Percentiles rank a stretch among this genome's conserved stretches.
Evolutionary conservation across 2,888 invertebrate genomes (phyloP).

Genomic region (Geophilus truncorum): DNA sequence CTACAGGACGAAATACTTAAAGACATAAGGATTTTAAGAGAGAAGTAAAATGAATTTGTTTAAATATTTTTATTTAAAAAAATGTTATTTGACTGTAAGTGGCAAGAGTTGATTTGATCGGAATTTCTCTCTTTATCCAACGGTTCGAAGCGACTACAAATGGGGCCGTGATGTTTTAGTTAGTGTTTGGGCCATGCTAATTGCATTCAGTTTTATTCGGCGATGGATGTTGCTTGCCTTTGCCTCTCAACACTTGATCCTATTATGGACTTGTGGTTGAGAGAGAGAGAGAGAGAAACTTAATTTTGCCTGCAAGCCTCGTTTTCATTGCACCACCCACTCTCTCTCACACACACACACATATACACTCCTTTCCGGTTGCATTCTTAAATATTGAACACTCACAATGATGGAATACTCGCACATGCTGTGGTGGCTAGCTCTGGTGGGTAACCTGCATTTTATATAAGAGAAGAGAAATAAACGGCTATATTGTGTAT

Average conservation of each 20-base stretch:
- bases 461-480: too few relatives aligned
- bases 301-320: not conserved
- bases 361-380: not conserved
- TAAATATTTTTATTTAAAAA: too few relatives aligned
- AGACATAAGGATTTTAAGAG: too few relatives aligned
- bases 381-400: not conserved
- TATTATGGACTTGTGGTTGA: not conserved
- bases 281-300: not conserved
- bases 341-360: too few relatives aligned
- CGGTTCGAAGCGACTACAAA: not conserved
- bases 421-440: too few relatives aligned
- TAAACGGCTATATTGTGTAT: too few relatives aligned
- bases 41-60: too few relatives aligned
- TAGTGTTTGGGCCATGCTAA: not conserved
- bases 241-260: not conserved
- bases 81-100: too few relatives aligned
- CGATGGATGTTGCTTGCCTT: not conserved
- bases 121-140: not conserved
- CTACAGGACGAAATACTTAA: too few relatives aligned
- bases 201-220: not conserved
- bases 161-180: not conserved
- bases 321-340: not conserved
- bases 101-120: not conserved
- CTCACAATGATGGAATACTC: too few relatives aligned
- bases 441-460: too few relatives aligned